Percentiles rank a stretch among this genome's conserved stretches.
Evolutionary conservation across 2,888 invertebrate species (phyloP).

Genomic region (Limnephilus rhombicus): DNA sequence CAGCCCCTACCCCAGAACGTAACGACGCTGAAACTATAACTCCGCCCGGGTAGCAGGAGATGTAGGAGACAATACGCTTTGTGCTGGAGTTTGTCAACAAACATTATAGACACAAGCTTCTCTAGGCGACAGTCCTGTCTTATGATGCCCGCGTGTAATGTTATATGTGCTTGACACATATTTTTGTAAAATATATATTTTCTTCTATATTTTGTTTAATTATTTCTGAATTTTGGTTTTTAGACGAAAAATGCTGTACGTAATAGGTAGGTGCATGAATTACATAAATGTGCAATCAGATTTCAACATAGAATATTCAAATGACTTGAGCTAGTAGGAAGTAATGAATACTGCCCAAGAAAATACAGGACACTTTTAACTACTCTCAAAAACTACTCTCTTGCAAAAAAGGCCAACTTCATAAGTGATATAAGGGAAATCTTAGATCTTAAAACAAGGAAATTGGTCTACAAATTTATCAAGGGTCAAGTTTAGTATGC

Average conservation of each 20-base stretch:
- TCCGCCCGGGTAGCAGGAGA: slow-evolving; percentile 5
- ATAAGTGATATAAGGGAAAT: no score
- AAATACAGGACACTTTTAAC: no score
- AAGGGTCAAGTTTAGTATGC: no score
- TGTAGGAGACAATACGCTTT: slow-evolving; percentile 63
- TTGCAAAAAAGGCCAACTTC: no score
- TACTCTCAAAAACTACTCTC: no score
- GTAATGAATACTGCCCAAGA: no score
- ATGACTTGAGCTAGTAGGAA: no score
- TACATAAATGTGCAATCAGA: background rate
- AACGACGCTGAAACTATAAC: slow-evolving; percentile 23
- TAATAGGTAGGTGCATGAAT: background rate
- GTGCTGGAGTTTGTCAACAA: slow-evolving; percentile 62
- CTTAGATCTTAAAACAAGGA: no score
- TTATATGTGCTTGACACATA: background rate
- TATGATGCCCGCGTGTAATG: background rate
- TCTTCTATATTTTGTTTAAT: background rate
- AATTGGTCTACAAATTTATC: no score
- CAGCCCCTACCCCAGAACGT: slow-evolving; percentile 24
- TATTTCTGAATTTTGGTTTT: background rate
- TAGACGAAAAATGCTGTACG: background rate
- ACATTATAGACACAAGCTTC: slow-evolving; percentile 65
- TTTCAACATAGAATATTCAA: no score
- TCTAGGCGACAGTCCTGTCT: background rate
- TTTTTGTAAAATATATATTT: background rate